Percentiles rank a stretch among this genome's conserved stretches.
These are phyloP conservation scores for Limnothrissa miodon DNA, from an alignment of 2,113 vertebrate species.

Conservation along the genomic window DNA sequence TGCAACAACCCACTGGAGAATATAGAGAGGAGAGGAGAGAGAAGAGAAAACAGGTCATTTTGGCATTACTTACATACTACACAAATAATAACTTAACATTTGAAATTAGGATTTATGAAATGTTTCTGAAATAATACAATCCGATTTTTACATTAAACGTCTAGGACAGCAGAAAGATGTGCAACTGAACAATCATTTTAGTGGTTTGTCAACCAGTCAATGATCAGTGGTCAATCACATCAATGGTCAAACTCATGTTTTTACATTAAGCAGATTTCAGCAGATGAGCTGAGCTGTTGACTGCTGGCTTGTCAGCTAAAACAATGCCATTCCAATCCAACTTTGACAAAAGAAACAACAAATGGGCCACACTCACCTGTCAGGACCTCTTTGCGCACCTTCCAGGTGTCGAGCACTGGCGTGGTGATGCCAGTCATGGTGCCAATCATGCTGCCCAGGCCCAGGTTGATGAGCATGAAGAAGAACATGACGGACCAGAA, in stretches of 20 bases:
- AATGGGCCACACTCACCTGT: conserved; percentile 79
- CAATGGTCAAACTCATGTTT: neutral
- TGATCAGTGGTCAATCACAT: neutral
- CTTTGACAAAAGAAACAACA: neutral
- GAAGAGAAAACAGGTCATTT: conserved; percentile 1
- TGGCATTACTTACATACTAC: neutral
- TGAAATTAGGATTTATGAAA: neutral
- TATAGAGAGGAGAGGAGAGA: conserved; percentile 27
- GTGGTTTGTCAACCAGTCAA: no score
- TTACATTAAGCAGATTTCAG: neutral
- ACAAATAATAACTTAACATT: neutral
- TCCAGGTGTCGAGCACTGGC: conserved; percentile 93
- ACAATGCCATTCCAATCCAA: neutral
- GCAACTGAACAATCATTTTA: no score
- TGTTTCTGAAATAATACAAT: no score
- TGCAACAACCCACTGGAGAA: conserved; percentile 83
- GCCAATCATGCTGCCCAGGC: conserved; percentile 97
- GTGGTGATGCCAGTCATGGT: conserved; percentile 99
- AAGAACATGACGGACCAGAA: conserved; percentile 99
- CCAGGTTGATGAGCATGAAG: conserved; percentile 98
- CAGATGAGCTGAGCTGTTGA: neutral
- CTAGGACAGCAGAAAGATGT: no score
- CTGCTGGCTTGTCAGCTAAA: neutral
- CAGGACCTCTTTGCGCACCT: conserved; percentile 94
- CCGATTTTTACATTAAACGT: no score